Base-by-base conservation (phyloP, 2,888 invertebrate species). In the Apantesis nais region DNA sequence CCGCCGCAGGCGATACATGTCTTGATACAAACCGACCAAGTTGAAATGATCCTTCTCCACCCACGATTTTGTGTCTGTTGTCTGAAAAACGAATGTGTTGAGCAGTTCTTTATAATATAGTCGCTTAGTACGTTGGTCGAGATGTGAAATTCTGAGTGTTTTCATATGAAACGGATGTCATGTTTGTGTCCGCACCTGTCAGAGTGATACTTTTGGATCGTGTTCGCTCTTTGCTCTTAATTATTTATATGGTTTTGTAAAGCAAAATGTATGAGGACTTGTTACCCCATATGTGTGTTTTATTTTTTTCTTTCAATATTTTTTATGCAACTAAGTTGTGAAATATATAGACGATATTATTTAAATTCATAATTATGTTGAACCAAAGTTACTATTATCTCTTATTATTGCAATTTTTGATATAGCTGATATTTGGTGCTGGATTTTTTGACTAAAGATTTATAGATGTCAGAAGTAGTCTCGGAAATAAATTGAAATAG, bases 131-230 rank as follows among this genome's bases (percentile, higher is more conserved):
- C 87, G 85, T 89, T 85, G 86, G 87, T 84, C 72, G 78, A 86
- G 88, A 89, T 87, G 88, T 89, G 86, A 90, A 90, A 90, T 90
- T 87, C 88, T 82, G 80, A 86, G 83, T 89, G 88, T 92, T 90
- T 90, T 88, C 88, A 78, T 86, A 87, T 77, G 83, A 86, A 85
- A 78, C 86, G 80, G 74, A 78, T 85, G 88, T 88, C 90, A 85
- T 88, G 88, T 88, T 87, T 88, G 85, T 83, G 85, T 91, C 89
- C 84, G 74, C 88, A 83, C 86, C 88, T 89, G 89, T 88, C 87
- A 88, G 80, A 72, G 60, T 80, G 83, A 86, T 78, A 83, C 81
- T 88, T 89, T 91, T 90, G 90, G 88, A 89, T 86, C 84, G 83
- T 76, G 71, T 73, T 69, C 52, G 61, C 52, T 64, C 65, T 77